phyloP scores from a whole-genome alignment of 2,113 vertebrate species.

The Henicopernis longicauda region DNA sequence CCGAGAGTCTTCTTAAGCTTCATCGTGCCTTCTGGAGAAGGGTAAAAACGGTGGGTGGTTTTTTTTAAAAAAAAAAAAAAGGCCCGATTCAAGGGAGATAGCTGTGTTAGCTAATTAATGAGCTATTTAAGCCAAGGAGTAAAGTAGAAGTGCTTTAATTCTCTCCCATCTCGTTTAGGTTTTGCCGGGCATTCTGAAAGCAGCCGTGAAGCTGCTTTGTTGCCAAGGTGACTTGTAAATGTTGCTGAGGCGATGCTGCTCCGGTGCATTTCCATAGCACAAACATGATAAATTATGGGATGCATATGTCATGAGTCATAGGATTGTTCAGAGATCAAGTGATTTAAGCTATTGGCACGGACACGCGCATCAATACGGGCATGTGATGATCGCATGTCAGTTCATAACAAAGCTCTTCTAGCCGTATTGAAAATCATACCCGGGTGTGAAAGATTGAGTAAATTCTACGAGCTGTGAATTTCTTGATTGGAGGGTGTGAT shows the following conservation, averaged over 20 bases:
- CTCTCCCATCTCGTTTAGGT: constrained; percentile 51
- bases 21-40: not conserved
- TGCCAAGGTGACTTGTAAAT: constrained; percentile 76
- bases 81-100: not conserved
- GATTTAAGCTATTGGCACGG: constrained; percentile 59
- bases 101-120: not conserved
- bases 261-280: constrained; percentile 69
- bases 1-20: not conserved
- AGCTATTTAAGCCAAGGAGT: not conserved
- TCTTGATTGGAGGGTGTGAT: not conserved
- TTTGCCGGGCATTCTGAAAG: constrained; percentile 59
- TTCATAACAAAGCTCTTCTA: not conserved
- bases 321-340: constrained; percentile 71
- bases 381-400: constrained; percentile 9
- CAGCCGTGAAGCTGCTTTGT: constrained; percentile 69
- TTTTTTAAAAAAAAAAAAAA: not conserved
- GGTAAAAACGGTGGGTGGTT: not conserved
- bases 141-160: constrained; percentile 24
- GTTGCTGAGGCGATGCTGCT: constrained; percentile 78
- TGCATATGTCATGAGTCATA: constrained; percentile 73
- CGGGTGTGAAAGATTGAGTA: not conserved
- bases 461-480: not conserved
- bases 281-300: constrained; percentile 77
- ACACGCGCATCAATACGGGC: constrained; percentile 15
- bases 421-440: not conserved